Evolutionary conservation across 2,888 invertebrate species (phyloP).

Genomic region (Andrena haemorrhoa): DNA sequence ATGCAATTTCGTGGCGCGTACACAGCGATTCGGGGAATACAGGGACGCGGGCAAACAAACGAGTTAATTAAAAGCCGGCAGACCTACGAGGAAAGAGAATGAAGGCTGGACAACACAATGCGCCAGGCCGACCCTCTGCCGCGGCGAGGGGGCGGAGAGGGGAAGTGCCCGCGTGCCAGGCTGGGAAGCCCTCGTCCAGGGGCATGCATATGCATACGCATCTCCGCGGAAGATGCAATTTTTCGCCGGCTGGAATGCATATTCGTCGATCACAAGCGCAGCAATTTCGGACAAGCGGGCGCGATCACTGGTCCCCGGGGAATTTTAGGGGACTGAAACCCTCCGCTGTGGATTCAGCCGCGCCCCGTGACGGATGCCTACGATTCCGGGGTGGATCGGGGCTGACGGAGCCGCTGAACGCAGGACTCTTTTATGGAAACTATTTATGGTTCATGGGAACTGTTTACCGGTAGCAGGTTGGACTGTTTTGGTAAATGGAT

Average conservation of each 20-base stretch:
- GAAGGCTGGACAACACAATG: slow-evolving; percentile 22
- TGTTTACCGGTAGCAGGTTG: not conserved
- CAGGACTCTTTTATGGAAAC: not conserved
- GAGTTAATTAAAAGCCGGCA: slow-evolving; percentile 71
- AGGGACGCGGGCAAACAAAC: slow-evolving; percentile 69
- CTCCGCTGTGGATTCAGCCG: not conserved
- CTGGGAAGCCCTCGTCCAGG: slow-evolving; percentile 24
- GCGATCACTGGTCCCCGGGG: slow-evolving; percentile 45
- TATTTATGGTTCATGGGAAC: not conserved
- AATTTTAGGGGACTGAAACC: slow-evolving; percentile 12
- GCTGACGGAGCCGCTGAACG: not conserved
- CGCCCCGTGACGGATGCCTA: slow-evolving; percentile 8
- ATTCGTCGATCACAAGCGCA: slow-evolving; percentile 57
- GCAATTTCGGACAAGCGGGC: slow-evolving; percentile 53
- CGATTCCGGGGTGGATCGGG: not conserved
- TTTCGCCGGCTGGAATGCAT: slow-evolving; percentile 43
- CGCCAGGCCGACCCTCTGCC: slow-evolving; percentile 1
- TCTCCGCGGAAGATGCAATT: slow-evolving; percentile 34
- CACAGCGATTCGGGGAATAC: slow-evolving; percentile 66
- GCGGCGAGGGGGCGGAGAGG: not conserved
- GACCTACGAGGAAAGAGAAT: slow-evolving; percentile 1
- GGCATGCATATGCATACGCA: slow-evolving; percentile 60
- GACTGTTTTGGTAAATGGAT: too few species aligned
- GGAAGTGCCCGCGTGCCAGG: slow-evolving; percentile 18
- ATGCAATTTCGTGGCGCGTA: slow-evolving; percentile 52